Base-by-base conservation (phyloP, 2,113 vertebrate species). In the Salvelinus fontinalis region DNA sequence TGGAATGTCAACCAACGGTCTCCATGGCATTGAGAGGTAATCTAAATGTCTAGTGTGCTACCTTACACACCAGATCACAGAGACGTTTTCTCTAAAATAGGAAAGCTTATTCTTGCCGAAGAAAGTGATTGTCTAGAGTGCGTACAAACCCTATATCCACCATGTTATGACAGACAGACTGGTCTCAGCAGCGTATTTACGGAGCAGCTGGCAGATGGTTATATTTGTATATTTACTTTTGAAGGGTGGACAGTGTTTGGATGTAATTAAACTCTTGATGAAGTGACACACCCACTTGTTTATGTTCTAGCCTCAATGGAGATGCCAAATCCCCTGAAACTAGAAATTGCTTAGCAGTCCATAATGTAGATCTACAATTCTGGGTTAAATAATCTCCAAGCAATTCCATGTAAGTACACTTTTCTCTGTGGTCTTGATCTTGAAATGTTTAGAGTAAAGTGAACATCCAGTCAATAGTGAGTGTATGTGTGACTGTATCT, bases 251-350 rank as follows among this genome's bases (percentile, higher is more conserved):
- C 48, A 34, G 67, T 80, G 70, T 85, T 85, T 81, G 81, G 78
- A 82, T 91, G 85, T 87, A 84, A 86, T 88, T 86, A 84, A 89
- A 86, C 76, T 54, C 77, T 82, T 85, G 67, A 76, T 73, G 75
- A 44, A 29, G 71, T 13, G 83, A 73, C 79, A 90, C 87, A 5
- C 86, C 84, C 79, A 79, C 72, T 49, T 81, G 76, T 86, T 88
- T 78, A 79, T 78, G 73, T 70, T 75, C 76, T 81, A 68, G 60
- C 29, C 16, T 26, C 22, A 18, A n/a, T 31, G 26, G 39, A 54
- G 51, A 20, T 79, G 69, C 70, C 51, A 57, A 4, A 18, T 57
- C 14, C 54, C 54, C 20, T 57, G 14, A 57, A 20, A 20, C 54
- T 57, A 57, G 18, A 57, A 44, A 44, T 11, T 11, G 8, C 8